Conservation (phyloP, 2,797 vertebrate genomes). For the Sebastiscus albofasciatus region DNA sequence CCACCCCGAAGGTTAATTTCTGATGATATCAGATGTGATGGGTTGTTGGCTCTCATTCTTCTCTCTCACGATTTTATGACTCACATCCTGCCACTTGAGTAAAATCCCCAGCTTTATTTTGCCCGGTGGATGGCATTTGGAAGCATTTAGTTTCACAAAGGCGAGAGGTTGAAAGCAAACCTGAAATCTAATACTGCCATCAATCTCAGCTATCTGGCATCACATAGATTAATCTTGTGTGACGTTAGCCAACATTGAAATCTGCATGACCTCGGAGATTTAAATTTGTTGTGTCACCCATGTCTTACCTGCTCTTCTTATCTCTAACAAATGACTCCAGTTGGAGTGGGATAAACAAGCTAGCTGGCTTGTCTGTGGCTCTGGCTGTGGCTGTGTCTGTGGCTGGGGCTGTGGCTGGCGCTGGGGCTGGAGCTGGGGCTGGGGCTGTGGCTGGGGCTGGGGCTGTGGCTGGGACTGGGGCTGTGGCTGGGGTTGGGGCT, state of each 20-base stretch:
- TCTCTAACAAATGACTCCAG: constrained; percentile 18
- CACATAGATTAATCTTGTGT: constrained; percentile 41
- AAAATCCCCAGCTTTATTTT: constrained; percentile 64
- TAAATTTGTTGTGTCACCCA: constrained; percentile 16
- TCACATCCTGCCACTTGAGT: constrained; percentile 74
- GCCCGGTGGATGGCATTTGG: constrained; percentile 54
- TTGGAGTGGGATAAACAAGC: constrained; percentile 33
- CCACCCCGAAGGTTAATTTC: constrained; percentile 75
- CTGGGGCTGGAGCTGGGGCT: no score
- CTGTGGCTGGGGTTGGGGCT: neutral
- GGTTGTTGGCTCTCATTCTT: constrained; percentile 74
- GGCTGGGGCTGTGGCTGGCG: no score
- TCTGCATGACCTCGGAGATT: constrained; percentile 40
- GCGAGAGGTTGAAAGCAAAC: constrained; percentile 58
- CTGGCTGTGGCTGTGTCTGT: no score
- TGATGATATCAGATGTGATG: constrained; percentile 75
- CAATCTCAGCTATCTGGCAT: constrained; percentile 34
- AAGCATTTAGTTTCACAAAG: constrained; percentile 69
- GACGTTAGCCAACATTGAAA: constrained; percentile 33
- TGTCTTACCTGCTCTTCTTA: constrained; percentile 18
- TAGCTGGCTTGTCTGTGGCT: neutral
- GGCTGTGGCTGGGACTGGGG: no score
- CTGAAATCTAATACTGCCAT: constrained; percentile 59
- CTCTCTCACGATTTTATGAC: constrained; percentile 72
- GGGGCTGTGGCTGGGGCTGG: no score